These are phyloP conservation scores for Timema cristinae DNA, from an alignment of 2,888 invertebrate genomes.

Conservation along the genomic window DNA sequence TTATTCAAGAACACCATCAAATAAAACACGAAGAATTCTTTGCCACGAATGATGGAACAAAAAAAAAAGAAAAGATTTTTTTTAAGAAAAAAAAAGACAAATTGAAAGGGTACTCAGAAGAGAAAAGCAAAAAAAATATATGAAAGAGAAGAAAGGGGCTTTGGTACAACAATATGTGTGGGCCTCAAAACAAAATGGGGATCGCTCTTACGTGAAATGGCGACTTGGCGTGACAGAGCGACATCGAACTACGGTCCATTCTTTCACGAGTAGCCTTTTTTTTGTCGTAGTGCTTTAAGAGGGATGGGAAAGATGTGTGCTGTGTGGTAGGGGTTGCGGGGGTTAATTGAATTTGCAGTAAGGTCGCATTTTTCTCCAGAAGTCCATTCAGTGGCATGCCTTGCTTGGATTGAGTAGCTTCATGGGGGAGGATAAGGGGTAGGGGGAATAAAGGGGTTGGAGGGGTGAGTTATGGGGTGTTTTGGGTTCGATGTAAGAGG, in stretches of 20 bases:
- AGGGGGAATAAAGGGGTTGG: neutral
- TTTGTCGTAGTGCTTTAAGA: no score
- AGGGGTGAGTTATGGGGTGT: conserved; percentile 13
- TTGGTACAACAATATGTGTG: no score
- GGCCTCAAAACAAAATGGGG: neutral
- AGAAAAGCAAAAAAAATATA: no score
- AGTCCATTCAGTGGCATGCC: conserved; percentile 14
- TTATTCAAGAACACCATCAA: no score
- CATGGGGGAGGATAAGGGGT: neutral
- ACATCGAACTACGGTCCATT: conserved; percentile 6
- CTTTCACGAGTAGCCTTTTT: neutral
- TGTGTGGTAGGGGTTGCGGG: neutral
- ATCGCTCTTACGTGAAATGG: conserved; percentile 3
- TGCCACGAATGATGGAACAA: no score
- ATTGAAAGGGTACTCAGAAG: no score
- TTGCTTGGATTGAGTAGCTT: conserved; percentile 5
- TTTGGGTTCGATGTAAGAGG: conserved; percentile 1
- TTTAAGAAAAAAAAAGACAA: no score
- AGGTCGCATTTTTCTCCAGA: conserved; percentile 22
- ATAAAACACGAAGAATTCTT: no score
- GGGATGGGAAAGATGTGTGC: no score
- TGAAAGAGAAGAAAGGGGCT: no score
- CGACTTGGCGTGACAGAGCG: conserved; percentile 11
- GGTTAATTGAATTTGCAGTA: conserved; percentile 26
- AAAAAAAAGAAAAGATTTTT: no score